phyloP scores from a whole-genome alignment of 2,113 vertebrate species.

The Cyanocitta stelleri region DNA sequence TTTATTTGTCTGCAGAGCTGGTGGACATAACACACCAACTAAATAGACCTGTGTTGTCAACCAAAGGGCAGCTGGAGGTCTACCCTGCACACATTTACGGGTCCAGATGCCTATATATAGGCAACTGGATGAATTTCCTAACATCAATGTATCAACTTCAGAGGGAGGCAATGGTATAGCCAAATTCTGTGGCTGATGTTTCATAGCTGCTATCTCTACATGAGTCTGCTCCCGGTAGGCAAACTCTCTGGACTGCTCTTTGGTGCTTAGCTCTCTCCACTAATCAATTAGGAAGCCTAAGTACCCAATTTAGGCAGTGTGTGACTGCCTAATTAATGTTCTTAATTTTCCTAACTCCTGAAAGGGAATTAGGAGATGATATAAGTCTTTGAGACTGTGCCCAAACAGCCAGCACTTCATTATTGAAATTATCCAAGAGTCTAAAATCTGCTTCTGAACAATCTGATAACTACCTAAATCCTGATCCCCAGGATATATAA shows the following conservation, averaged over 20 bases:
- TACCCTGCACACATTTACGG: not conserved
- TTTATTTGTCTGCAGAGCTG: not conserved
- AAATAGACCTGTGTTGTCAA: not conserved
- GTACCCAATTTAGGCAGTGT: not conserved
- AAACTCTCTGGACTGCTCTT: not conserved
- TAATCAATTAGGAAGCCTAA: slow-evolving; percentile 20
- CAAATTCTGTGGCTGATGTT: not conserved
- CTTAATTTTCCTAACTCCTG: slow-evolving; percentile 7
- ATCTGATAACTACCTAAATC: not conserved
- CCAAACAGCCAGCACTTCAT: not conserved
- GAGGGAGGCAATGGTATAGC: not conserved
- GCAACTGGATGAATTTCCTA: not conserved
- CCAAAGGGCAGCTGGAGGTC: not conserved
- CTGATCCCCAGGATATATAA: not conserved
- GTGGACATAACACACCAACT: not conserved
- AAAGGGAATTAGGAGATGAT: slow-evolving; percentile 17
- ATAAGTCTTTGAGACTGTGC: not conserved
- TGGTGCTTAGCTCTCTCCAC: not conserved
- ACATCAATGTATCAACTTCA: not conserved
- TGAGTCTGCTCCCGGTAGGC: not conserved
- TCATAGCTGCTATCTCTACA: not conserved
- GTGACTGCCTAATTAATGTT: slow-evolving; percentile 1
- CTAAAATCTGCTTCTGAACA: not conserved
- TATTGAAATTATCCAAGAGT: not conserved
- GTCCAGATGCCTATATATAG: not conserved